phyloP scores from a whole-genome alignment of 2,888 invertebrate genomes.

The Amphipyra berbera region DNA sequence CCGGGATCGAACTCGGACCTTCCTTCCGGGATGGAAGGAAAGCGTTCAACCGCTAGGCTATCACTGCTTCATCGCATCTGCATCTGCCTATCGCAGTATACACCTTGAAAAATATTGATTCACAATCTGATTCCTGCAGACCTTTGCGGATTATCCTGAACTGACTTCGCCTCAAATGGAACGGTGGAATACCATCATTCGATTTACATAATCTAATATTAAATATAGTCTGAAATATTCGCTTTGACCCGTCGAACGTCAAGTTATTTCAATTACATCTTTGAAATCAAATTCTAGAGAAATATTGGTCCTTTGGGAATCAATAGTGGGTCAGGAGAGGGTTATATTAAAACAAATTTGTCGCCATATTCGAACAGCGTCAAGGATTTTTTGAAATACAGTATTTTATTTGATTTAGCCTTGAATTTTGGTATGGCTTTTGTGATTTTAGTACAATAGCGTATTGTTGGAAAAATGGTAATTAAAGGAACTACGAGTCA shows the following conservation, averaged over 20 bases:
- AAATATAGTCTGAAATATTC: slow-evolving; percentile 31
- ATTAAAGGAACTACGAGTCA: too few relatives aligned
- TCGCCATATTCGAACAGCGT: slow-evolving; percentile 25
- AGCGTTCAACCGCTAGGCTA: too few relatives aligned
- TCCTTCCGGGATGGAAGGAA: too few relatives aligned
- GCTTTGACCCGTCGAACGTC: slow-evolving; percentile 19
- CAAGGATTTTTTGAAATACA: slow-evolving; percentile 19
- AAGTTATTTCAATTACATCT: slow-evolving; percentile 54
- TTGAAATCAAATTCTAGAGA: slow-evolving; percentile 47
- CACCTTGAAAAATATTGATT: too few relatives aligned
- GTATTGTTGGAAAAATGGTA: background rate
- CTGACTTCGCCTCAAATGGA: background rate
- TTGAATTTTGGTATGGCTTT: slow-evolving; percentile 2
- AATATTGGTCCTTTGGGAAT: slow-evolving; percentile 40
- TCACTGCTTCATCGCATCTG: too few relatives aligned
- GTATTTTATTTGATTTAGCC: slow-evolving; percentile 42
- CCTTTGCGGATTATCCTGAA: background rate
- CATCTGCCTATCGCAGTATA: too few relatives aligned
- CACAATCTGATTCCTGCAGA: background rate
- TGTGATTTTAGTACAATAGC: background rate
- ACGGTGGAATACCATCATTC: slow-evolving; percentile 4
- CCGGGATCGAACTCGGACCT: too few relatives aligned
- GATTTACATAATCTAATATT: slow-evolving; percentile 30
- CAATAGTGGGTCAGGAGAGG: slow-evolving; percentile 25
- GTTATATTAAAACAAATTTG: slow-evolving; percentile 52